Evolutionary conservation across 1,140 invertebrate species (phyloP).

Genomic region (Trypoxylus dichotomus): DNA sequence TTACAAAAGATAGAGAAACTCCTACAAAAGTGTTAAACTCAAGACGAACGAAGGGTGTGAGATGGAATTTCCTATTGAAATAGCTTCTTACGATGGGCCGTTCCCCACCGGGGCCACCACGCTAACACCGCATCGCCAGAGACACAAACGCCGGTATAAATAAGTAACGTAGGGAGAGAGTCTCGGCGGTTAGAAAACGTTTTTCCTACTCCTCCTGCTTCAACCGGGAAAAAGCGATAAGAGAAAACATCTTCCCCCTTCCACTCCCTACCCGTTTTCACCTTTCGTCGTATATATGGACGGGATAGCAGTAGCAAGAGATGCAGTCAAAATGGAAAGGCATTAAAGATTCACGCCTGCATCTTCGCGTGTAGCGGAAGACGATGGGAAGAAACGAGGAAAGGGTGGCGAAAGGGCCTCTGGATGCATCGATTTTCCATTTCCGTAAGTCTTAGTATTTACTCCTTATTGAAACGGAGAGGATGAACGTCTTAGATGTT

Average conservation of each 20-base stretch:
- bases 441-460: too few species aligned
- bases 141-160: conserved; percentile 42
- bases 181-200: conserved; percentile 36
- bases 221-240: conserved; percentile 40
- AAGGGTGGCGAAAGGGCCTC: too few species aligned
- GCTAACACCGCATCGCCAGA: conserved; percentile 29
- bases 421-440: too few species aligned
- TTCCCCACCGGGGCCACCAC: conserved; percentile 13
- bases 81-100: conserved; percentile 29
- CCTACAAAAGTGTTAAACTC: too few species aligned
- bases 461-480: too few species aligned
- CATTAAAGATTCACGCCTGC: conserved; percentile 42
- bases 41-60: too few species aligned
- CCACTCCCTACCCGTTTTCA: not conserved
- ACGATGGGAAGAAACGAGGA: too few species aligned
- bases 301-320: too few species aligned
- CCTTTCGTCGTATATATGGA: conserved; percentile 5
- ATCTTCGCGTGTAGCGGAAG: conserved; percentile 7
- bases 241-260: conserved; percentile 29
- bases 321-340: not conserved
- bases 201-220: too few species aligned
- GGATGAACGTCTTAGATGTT: too few species aligned
- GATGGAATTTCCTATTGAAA: too few species aligned
- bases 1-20: too few species aligned
- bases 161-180: conserved; percentile 41